Conservation (phyloP, 2,888 invertebrate species). For the Sphecodes monilicornis region DNA sequence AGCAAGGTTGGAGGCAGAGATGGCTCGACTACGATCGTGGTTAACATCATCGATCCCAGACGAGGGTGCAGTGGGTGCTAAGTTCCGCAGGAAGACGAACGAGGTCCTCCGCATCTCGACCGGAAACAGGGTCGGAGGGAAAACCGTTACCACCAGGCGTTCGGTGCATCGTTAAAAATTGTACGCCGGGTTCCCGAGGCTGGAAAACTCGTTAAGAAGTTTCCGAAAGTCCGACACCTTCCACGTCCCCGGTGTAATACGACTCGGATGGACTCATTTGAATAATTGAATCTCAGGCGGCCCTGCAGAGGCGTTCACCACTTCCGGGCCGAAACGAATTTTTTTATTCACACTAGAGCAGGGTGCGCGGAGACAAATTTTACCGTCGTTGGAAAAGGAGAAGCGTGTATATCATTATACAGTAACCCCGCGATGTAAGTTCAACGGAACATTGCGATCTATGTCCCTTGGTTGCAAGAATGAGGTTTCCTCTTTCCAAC, state of each 20-base stretch:
- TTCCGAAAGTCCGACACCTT: conserved; percentile 25
- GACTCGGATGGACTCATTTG: conserved; percentile 35
- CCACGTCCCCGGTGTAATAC: conserved; percentile 8
- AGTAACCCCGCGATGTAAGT: no score
- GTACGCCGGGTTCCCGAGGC: not conserved
- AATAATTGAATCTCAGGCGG: conserved; percentile 30
- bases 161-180: conserved; percentile 19
- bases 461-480: no score
- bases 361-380: no score
- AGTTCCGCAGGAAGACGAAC: conserved; percentile 15
- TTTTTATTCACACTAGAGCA: not conserved
- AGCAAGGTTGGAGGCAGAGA: not conserved
- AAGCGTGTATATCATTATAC: no score
- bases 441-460: no score
- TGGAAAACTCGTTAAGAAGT: conserved; percentile 37
- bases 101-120: not conserved
- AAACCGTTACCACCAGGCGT: not conserved
- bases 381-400: no score
- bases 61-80: not conserved
- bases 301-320: not conserved
- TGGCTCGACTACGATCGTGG: not conserved
- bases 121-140: not conserved
- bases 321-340: not conserved
- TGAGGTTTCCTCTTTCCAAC: no score
- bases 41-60: not conserved